Evolutionary conservation across 2,113 vertebrate species (phyloP), one percentile per base, ranked within the genome.

Genomic region (Vireo altiloquus): DNA sequence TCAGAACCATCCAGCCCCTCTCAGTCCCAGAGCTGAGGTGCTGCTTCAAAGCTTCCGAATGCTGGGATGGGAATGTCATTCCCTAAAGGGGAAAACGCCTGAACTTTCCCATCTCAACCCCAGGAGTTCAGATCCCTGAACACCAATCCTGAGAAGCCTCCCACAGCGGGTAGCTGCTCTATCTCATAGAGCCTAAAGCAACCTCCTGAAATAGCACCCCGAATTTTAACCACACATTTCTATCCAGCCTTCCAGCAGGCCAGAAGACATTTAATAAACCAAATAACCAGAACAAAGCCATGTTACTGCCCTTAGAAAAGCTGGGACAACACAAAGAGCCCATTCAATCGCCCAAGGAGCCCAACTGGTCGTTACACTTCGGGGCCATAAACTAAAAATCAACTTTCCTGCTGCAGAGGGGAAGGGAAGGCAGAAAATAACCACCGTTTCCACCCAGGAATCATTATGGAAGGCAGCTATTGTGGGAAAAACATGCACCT

Each of bases 251-350:
- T 49, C 30, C 4, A 5, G 7, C 31, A 46, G 50, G 59, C 76
- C 53, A 70, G 33, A 15, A 27, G 18, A 39, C 30, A 6, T 75
- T 66, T 75, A 89, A 50, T 33, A 78, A 87, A 20, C 21, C 71
- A 57, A 94, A 80, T 21, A 60, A 80, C 27, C 46, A 23, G 76
- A 75, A 92, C 89, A 84, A 95, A 94, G 90, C 94, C 87, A 75
- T 0, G 27, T 40, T 78, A 57, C 37, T 84, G 86, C 72, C 80
- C 35, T 40, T 6, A 11, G 49, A 82, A 80, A 74, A 71, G 49
- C 60, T 6, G 1, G 5, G 64, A 27, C 9, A 54, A 21, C 61
- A 95, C 94, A 96, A 91, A 89, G 69, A 68, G 20, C 53, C 70
- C 22, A 33, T 72, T 81, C 53, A 74, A 47, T 61, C 20, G 0